These are phyloP conservation scores for Cottus gobio DNA, from an alignment of 2,113 vertebrate species.

Conservation along the genomic window DNA sequence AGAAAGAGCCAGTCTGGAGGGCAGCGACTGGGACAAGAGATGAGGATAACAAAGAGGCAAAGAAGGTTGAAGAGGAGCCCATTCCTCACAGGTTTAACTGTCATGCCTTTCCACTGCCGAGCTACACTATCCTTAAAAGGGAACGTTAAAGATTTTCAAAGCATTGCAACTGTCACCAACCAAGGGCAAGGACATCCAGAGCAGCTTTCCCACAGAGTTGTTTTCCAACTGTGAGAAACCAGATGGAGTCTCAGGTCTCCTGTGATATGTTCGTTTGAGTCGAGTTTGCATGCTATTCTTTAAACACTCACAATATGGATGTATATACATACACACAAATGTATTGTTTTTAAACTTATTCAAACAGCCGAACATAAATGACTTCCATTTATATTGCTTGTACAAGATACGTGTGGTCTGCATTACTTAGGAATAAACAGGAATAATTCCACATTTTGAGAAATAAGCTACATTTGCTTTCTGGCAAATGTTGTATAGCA, in stretches of 20 bases:
- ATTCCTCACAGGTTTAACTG: constrained; percentile 25
- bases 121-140: constrained; percentile 43
- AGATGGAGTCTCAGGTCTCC: constrained; percentile 39
- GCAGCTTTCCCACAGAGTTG: constrained; percentile 63
- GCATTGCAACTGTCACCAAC: constrained; percentile 43
- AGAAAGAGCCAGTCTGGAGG: constrained; percentile 46
- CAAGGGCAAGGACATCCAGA: constrained; percentile 44
- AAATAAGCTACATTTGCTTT: neutral
- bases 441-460: neutral
- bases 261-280: constrained; percentile 44
- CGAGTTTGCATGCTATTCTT: constrained; percentile 6
- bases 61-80: neutral
- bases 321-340: too few species aligned
- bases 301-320: too few species aligned
- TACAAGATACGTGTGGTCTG: neutral
- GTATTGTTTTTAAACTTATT: too few species aligned
- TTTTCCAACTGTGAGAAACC: constrained; percentile 62
- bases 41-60: constrained; percentile 11
- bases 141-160: constrained; percentile 56
- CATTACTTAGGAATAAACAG: neutral
- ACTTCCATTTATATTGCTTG: too few species aligned
- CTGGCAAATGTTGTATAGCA: too few species aligned
- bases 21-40: constrained; percentile 20
- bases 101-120: constrained; percentile 4
- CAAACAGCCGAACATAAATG: too few species aligned